Evolutionary conservation across 2,888 invertebrate species (phyloP).

Genomic region (Furcula furcula): DNA sequence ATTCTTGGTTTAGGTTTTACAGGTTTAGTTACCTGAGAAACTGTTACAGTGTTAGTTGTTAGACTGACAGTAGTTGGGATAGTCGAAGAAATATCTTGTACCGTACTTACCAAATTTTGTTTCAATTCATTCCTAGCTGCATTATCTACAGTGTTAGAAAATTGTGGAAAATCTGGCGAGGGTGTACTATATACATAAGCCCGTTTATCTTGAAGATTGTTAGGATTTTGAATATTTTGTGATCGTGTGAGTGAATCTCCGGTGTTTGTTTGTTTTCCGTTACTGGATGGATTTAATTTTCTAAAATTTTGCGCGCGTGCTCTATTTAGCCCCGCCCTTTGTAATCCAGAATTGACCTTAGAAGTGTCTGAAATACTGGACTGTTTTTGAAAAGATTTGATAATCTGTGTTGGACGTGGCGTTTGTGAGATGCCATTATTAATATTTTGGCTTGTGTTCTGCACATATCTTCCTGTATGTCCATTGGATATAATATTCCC

Average conservation of each 20-base stretch:
- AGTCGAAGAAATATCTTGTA: slow-evolving; percentile 46
- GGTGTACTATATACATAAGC: too few relatives aligned
- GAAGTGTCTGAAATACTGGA: slow-evolving; percentile 25
- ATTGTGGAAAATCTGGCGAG: slow-evolving; percentile 30
- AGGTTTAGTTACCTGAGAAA: slow-evolving; percentile 54
- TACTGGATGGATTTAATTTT: slow-evolving; percentile 31
- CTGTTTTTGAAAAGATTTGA: slow-evolving; percentile 38
- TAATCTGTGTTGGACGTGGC: slow-evolving; percentile 35
- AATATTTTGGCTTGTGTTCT: slow-evolving; percentile 25
- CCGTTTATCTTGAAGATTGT: slow-evolving; percentile 36
- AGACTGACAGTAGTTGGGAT: slow-evolving; percentile 66
- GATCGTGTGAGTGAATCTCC: slow-evolving; percentile 41
- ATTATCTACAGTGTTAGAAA: slow-evolving; percentile 39
- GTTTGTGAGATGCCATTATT: slow-evolving; percentile 29
- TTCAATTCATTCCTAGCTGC: slow-evolving; percentile 49
- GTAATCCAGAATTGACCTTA: slow-evolving; percentile 25
- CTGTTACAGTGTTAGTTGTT: slow-evolving; percentile 53
- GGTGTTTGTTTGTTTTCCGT: slow-evolving; percentile 39
- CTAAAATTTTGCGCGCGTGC: slow-evolving; percentile 42
- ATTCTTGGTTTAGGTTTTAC: slow-evolving; percentile 64
- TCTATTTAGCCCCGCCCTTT: slow-evolving; percentile 35
- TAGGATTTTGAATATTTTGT: slow-evolving; percentile 36
- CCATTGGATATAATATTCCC: slow-evolving; percentile 40
- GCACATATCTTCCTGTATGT: slow-evolving; percentile 39
- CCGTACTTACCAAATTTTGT: slow-evolving; percentile 68